phyloP scores from a whole-genome alignment of 2,888 invertebrate species.

The Bruchidius siliquastri region DNA sequence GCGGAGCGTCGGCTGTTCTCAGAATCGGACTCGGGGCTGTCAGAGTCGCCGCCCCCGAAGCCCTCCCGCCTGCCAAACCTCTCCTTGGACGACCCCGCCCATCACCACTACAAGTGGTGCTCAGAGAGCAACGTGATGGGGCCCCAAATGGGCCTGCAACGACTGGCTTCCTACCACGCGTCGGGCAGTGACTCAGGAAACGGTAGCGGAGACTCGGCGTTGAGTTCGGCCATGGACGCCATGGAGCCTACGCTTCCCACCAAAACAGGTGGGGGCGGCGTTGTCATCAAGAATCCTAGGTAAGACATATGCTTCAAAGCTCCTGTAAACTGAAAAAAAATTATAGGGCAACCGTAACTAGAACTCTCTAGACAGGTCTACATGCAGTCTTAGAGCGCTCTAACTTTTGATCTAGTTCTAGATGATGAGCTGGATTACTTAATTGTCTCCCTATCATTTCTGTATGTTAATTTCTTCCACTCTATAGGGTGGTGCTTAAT shows the following conservation, averaged over 20 bases:
- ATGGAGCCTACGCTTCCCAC: neutral
- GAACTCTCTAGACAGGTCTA: too few relatives aligned
- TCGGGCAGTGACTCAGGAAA: slow-evolving; percentile 88
- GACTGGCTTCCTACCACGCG: slow-evolving; percentile 65
- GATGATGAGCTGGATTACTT: too few relatives aligned
- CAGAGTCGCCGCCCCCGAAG: slow-evolving; percentile 57
- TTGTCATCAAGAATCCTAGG: slow-evolving; percentile 65
- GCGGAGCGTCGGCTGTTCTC: slow-evolving; percentile 57
- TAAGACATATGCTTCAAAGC: neutral
- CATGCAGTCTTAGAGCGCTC: too few relatives aligned
- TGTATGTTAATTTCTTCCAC: too few relatives aligned
- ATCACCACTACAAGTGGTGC: slow-evolving; percentile 36
- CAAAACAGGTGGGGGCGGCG: slow-evolving; percentile 45
- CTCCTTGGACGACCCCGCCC: slow-evolving; percentile 41
- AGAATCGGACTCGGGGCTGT: slow-evolving; percentile 52
- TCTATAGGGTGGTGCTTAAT: too few relatives aligned
- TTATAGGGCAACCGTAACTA: too few relatives aligned
- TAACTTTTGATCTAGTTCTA: too few relatives aligned
- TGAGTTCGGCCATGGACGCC: slow-evolving; percentile 57
- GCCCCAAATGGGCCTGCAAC: slow-evolving; percentile 44
- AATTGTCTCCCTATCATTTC: too few relatives aligned
- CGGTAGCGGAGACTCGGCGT: slow-evolving; percentile 79
- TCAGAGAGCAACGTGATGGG: slow-evolving; percentile 34
- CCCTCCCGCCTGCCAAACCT: slow-evolving; percentile 61
- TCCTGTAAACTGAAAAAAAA: neutral